Evolutionary conservation across 2,113 vertebrate genomes (phyloP).

Genomic region (Acanthochromis polyacanthus): DNA sequence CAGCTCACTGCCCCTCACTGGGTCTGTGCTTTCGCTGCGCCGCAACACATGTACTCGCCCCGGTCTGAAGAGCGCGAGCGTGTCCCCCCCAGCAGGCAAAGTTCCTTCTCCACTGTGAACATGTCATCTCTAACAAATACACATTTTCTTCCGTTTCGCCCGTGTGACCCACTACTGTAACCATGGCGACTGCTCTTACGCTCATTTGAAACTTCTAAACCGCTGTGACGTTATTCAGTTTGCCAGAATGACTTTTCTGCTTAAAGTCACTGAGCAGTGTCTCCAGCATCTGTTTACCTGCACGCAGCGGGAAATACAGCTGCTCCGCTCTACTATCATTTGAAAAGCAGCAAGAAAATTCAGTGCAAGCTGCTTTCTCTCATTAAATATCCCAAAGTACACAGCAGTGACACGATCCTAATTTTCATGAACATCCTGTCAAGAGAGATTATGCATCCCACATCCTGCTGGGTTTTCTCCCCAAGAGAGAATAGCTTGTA

Average conservation of each 20-base stretch:
- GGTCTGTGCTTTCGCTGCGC: conserved; percentile 21
- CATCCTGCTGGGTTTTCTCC: conserved; percentile 51
- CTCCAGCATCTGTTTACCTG: conserved; percentile 41
- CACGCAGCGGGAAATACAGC: conserved; percentile 3
- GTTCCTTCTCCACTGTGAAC: conserved; percentile 8
- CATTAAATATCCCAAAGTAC: conserved; percentile 35
- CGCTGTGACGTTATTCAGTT: not conserved
- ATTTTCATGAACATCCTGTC: conserved; percentile 63
- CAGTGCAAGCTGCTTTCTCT: conserved; percentile 2
- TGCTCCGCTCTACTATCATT: conserved; percentile 19
- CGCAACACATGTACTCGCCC: conserved; percentile 15
- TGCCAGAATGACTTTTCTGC: not conserved
- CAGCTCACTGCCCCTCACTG: conserved; percentile 34
- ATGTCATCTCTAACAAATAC: conserved; percentile 20
- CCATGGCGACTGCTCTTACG: conserved; percentile 49
- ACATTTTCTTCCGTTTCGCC: conserved; percentile 14
- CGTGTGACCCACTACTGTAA: conserved; percentile 20
- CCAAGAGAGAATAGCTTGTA: conserved; percentile 41
- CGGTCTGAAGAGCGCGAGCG: conserved; percentile 14
- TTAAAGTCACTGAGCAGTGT: not conserved
- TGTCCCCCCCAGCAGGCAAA: conserved; percentile 30
- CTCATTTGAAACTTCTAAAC: conserved; percentile 18
- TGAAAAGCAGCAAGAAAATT: conserved; percentile 35
- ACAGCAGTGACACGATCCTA: conserved; percentile 38
- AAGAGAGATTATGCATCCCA: conserved; percentile 53